Conservation (phyloP, 1,140 invertebrate genomes). For the Heliconius melpomene region DNA sequence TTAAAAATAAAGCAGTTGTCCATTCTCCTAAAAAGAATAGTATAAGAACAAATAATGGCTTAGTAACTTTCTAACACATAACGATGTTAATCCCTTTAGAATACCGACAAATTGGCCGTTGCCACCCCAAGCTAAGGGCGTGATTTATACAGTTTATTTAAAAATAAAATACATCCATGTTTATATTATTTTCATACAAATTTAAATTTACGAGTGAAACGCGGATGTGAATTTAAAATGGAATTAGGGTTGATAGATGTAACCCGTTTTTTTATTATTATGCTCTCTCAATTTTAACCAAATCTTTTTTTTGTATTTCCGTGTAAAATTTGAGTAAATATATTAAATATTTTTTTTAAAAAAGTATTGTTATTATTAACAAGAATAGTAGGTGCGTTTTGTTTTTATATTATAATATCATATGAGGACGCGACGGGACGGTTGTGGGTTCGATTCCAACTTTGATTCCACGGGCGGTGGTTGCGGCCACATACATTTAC, state of each 20-base stretch:
- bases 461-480: no score
- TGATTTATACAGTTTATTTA: conserved; percentile 43
- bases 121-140: conserved; percentile 35
- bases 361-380: no score
- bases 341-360: neutral
- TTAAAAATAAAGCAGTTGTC: neutral
- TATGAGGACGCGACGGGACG: no score
- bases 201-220: conserved; percentile 6
- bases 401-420: no score
- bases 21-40: conserved; percentile 3
- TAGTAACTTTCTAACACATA: conserved; percentile 57
- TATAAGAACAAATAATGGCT: conserved; percentile 53
- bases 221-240: conserved; percentile 5
- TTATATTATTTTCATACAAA: conserved; percentile 24
- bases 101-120: conserved; percentile 56
- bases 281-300: neutral
- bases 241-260: conserved; percentile 21
- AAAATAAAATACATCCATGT: conserved; percentile 27
- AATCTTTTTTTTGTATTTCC: neutral
- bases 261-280: conserved; percentile 17
- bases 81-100: conserved; percentile 60
- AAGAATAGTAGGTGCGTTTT: no score
- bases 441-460: no score
- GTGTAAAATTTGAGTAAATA: neutral
- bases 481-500: no score